Evolutionary conservation across 92 coral and sea anemone species (phyloP), one percentile per base, ranked within the genome.

Genomic region (Paragorgia papillata): DNA sequence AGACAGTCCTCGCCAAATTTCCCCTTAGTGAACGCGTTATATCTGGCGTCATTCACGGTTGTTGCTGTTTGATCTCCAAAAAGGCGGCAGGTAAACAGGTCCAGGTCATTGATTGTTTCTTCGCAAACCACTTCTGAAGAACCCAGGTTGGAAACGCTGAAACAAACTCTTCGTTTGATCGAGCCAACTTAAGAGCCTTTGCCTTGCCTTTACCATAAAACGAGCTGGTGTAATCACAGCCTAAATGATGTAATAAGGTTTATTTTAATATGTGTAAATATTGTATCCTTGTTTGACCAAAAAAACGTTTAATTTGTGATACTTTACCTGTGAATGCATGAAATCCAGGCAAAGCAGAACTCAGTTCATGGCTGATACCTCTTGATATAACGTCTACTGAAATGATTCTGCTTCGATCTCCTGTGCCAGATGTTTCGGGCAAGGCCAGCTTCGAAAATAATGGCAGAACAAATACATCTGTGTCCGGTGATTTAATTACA

Each of bases 211-310:
- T 62, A 39, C 82, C 82, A 40, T 28, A 64, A 57, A 77, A 77
- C 61, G 82, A 62, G 62, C 82, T 77, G 30, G 71, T 66, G 60
- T 65, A 77, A 39, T 61, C 82, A n/a, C 82, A 77, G 43, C 61
- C 82, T 69, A 69, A 7, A 69, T 65, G 53, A 65, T 9, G 30
- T 35, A 35, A 35, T 37, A 65, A 62, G n/a, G 69, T 27, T 62
- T 62, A 63, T 34, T 31, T 63, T 30, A 63, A 12, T 63, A 32
- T 2, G 70, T 32, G n/a, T 59, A 59, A 59, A 25, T 59, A 59
- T n/a, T 59, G 26, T 59, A 59, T 59, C 65, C 46, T 63, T 27
- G n/a, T 19, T 65, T 65, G 50, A 35, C 25, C 20, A 65, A 65
- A 34, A 7, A 37, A 33, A n/a, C 20, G 51, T 63, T 63, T 33